Conservation (phyloP, 1,140 invertebrate genomes). For the Eueides isabella region DNA sequence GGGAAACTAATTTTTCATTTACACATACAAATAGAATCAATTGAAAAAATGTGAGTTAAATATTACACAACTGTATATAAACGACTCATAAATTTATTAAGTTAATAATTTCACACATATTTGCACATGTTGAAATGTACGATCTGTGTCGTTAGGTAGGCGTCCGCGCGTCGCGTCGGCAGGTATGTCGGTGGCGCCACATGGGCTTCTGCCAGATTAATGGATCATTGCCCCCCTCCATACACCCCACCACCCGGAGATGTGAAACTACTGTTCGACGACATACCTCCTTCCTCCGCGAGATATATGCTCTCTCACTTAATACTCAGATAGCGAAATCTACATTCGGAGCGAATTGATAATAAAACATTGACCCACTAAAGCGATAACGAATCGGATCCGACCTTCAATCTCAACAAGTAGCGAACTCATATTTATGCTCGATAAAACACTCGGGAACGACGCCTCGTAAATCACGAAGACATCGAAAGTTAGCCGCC, state of each 20-base stretch:
- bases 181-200: conserved; percentile 82
- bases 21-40: too few species aligned
- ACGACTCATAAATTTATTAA: conserved; percentile 22
- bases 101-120: conserved; percentile 51
- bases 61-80: neutral
- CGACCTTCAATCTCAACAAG: conserved; percentile 80
- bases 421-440: conserved; percentile 78
- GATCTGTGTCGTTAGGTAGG: conserved; percentile 74
- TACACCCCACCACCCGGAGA: conserved; percentile 54
- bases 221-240: conserved; percentile 83
- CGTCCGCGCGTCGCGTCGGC: conserved; percentile 76
- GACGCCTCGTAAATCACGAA: conserved; percentile 77
- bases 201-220: conserved; percentile 85
- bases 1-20: neutral
- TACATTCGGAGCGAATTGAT: conserved; percentile 43
- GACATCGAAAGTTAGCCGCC: conserved; percentile 79
- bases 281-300: conserved; percentile 56
- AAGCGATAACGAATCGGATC: conserved; percentile 50
- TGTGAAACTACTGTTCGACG: conserved; percentile 72
- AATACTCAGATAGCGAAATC: conserved; percentile 41
- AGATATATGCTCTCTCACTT: conserved; percentile 41
- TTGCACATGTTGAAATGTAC: conserved; percentile 69
- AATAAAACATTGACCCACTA: conserved; percentile 69
- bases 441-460: conserved; percentile 80
- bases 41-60: neutral